Base-by-base conservation (phyloP, 2,888 invertebrate species). In the Nemotelus nigrinus region DNA sequence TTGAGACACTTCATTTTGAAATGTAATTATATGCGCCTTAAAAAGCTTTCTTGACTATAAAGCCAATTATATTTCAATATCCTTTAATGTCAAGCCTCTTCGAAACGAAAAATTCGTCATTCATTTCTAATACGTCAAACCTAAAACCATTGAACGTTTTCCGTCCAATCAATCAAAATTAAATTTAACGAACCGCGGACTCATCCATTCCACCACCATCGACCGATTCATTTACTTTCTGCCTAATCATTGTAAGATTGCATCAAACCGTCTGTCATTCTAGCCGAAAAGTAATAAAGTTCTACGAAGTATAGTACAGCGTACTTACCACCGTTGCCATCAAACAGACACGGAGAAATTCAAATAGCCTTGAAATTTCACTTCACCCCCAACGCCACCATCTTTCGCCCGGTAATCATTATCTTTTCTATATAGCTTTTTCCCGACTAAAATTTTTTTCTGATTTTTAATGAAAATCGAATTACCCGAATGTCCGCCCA, bases 401-500 rank as follows among this genome's bases (percentile, higher is more conserved):
- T 25, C 25, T 25, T 25, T 25, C 25, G 25, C 25, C 25, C 25
- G 25, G 25, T 25, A 25, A 25, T 25, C 25, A 25, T 25, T 25
- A 25, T 25, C 25, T 25, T 25, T 25, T 25, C 25, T 25, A 25
- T 25, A 25, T 25, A 25, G 25, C 25, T 25, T 25, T 25, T 25
- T 25, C 25, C 25, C 25, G 25, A 25, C 25, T 25, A 25, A 25
- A 25, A 25, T 1, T 7, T 50, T 50, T 50, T 7, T 58, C 25
- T 25, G 58, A 58, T n/a, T 68, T 68, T 68, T 50, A 68, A 68
- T 68, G 44, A 53, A 68, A 68, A 68, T 68, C 41, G 39, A 68
- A 68, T 68, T 50, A 68, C 53, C 41, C 68, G 48, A 68, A 47
- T 10, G 53, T n/a, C 58, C 8, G 25, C 8, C 58, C n/a, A 25